These are phyloP conservation scores for Drosophila ezoana DNA, from an alignment of 2,888 invertebrate species.

Conservation along the genomic window DNA sequence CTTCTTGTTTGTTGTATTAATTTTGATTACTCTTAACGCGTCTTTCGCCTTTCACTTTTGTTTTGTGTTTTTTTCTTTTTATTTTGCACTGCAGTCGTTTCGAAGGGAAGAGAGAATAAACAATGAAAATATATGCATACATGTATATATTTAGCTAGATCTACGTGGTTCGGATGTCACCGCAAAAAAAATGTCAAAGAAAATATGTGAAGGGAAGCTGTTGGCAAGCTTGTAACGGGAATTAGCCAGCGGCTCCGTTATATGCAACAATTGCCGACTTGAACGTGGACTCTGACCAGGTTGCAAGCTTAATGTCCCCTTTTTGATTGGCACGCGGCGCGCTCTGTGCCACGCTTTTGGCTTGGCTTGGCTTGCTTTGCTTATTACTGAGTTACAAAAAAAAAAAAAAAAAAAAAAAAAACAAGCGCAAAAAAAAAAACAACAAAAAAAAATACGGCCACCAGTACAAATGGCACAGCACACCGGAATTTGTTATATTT, in stretches of 20 bases:
- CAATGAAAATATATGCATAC: constrained; percentile 8
- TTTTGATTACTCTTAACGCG: constrained; percentile 63
- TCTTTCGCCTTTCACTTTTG: constrained; percentile 59
- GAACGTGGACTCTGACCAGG: constrained; percentile 27
- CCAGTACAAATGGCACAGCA: constrained; percentile 16
- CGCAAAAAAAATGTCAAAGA: constrained; percentile 38
- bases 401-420: constrained; percentile 23
- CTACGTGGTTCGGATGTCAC: constrained; percentile 11
- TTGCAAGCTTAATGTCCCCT: constrained; percentile 34
- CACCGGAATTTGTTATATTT: constrained; percentile 21
- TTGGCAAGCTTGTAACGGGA: constrained; percentile 17
- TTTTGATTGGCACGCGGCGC: constrained; percentile 9
- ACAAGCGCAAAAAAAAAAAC: constrained; percentile 1
- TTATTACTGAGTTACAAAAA: constrained; percentile 10
- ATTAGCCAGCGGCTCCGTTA: constrained; percentile 23
- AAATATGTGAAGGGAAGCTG: background rate
- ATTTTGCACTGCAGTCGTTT: constrained; percentile 52
- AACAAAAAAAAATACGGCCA: constrained; percentile 7
- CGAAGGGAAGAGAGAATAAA: background rate
- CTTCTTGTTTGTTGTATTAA: constrained; percentile 25
- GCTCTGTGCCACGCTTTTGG: constrained; percentile 32
- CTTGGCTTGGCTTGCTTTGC: constrained; percentile 23
- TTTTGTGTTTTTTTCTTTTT: background rate
- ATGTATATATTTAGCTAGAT: constrained; percentile 1
- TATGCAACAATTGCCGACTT: constrained; percentile 73